Evolutionary conservation across 1,140 invertebrate species (phyloP).

Genomic region (Mamestra configurata): DNA sequence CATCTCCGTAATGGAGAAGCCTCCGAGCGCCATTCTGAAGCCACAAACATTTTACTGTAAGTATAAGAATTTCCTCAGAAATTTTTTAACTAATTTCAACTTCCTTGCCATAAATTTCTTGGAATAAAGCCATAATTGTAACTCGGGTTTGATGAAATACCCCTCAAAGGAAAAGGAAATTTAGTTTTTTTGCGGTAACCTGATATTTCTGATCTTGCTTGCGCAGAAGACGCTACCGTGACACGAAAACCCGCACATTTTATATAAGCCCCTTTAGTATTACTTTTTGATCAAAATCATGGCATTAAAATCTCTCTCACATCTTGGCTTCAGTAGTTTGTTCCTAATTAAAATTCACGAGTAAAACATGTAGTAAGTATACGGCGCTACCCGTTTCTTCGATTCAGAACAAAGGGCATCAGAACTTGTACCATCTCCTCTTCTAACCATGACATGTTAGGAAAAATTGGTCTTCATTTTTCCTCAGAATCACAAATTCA

Average conservation of each 20-base stretch:
- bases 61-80: conserved; percentile 32
- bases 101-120: conserved; percentile 38
- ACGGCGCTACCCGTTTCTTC: not conserved
- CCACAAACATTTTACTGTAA: conserved; percentile 49
- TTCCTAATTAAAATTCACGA: not conserved
- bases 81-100: conserved; percentile 44
- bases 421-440: not conserved
- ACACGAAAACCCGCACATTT: conserved; percentile 2
- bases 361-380: not conserved
- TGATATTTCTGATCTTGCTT: conserved; percentile 18
- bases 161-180: conserved; percentile 8
- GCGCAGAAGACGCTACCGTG: not conserved
- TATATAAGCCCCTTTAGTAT: not conserved
- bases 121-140: conserved; percentile 36
- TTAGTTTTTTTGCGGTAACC: conserved; percentile 29
- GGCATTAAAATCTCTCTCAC: not conserved
- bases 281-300: not conserved
- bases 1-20: conserved; percentile 65
- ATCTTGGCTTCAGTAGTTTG: not conserved
- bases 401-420: not conserved
- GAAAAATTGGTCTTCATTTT: not conserved
- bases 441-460: not conserved
- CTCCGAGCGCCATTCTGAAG: conserved; percentile 26
- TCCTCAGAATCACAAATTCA: not conserved
- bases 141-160: conserved; percentile 20